A percentile compares a stretch with the other conserved stretches of the same genome.
These are phyloP conservation scores for Ptilorrhoa leucosticta DNA, from an alignment of 2,113 vertebrate species.

Conservation along the genomic window DNA sequence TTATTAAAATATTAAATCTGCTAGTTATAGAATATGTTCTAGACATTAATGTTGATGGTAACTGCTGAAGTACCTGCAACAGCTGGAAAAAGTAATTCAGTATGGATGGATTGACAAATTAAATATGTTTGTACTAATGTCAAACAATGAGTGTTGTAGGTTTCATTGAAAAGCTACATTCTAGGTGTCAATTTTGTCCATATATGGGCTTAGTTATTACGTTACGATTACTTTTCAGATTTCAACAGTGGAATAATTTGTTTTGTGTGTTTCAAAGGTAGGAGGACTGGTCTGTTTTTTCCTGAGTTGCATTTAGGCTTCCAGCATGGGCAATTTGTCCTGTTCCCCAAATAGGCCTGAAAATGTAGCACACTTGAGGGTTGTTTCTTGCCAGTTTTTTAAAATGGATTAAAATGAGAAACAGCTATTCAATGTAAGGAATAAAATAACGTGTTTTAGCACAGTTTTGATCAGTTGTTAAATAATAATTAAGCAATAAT, in stretches of 20 bases:
- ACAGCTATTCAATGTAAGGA: not conserved
- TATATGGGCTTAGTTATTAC: not conserved
- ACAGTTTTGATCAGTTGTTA: not conserved
- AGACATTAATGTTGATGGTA: not conserved
- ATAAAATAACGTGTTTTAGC: not conserved
- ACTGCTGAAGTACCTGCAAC: not conserved
- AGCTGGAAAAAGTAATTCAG: not conserved
- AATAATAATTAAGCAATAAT: not conserved
- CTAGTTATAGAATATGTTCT: not conserved
- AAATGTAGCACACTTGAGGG: not conserved
- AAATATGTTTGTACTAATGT: not conserved
- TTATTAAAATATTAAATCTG: constrained; percentile 7
- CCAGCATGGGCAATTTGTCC: not conserved
- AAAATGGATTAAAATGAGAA: not conserved
- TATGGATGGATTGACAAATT: not conserved
- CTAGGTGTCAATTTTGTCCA: not conserved
- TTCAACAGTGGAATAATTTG: not conserved
- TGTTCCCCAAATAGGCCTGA: not conserved
- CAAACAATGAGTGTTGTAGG: not conserved
- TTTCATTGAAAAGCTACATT: not conserved
- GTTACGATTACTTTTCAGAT: not conserved
- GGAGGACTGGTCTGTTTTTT: not conserved
- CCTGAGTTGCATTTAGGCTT: not conserved
- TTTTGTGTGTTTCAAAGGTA: not conserved
- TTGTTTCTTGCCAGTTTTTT: not conserved